phyloP scores from a whole-genome alignment of 2,797 vertebrate genomes.

The Eleutherodactylus coqui region DNA sequence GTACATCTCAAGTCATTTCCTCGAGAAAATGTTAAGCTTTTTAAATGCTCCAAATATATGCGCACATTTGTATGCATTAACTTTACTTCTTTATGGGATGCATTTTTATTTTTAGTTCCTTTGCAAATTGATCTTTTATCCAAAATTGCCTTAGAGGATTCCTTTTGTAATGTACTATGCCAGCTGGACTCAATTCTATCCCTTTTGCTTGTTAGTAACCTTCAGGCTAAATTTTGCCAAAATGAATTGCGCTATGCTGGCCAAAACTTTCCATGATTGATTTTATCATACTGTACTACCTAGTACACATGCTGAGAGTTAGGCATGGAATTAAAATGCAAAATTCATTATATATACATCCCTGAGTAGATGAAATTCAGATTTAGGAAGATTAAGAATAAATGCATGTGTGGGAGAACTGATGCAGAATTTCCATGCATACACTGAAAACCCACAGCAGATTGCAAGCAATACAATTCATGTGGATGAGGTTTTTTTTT shows the following conservation, averaged over 20 bases:
- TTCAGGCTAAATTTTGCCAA: conserved; percentile 61
- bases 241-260: conserved; percentile 51
- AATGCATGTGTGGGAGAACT: too few relatives aligned
- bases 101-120: conserved; percentile 44
- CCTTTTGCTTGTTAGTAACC: conserved; percentile 61
- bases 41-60: conserved; percentile 26
- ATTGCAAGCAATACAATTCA: too few relatives aligned
- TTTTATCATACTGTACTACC: conserved; percentile 55
- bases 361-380: neutral
- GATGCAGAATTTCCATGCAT: neutral
- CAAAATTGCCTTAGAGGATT: conserved; percentile 60
- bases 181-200: conserved; percentile 62
- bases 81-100: conserved; percentile 7
- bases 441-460: too few relatives aligned
- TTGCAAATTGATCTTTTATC: conserved; percentile 51
- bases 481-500: too few relatives aligned
- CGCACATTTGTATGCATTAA: conserved; percentile 39
- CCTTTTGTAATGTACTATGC: conserved; percentile 57
- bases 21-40: conserved; percentile 27
- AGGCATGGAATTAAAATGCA: conserved; percentile 16
- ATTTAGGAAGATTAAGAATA: neutral
- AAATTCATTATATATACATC: neutral
- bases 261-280: conserved; percentile 55
- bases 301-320: conserved; percentile 47
- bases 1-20: conserved; percentile 28